Base-by-base conservation (phyloP, 2,888 invertebrate species). In the Bombylius discolor region DNA sequence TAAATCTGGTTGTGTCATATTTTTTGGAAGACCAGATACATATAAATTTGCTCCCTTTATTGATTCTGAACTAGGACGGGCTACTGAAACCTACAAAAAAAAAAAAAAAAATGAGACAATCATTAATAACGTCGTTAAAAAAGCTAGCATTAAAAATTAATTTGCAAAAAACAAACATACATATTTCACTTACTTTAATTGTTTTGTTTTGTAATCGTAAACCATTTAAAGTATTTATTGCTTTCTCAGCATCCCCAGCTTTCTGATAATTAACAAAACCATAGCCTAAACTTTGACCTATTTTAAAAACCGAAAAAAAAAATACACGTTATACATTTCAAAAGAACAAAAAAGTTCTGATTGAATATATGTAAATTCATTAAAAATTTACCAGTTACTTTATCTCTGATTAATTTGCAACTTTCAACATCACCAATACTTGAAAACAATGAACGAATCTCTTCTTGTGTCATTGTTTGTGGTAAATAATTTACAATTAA, bases 251-350 rank as follows among this genome's bases (percentile, higher is more conserved):
- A 77, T 99, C 98, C 77, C 96, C 96, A 61, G 92, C 84, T 68
- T 92, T 85, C 73, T 94, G 91, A 79, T 97, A 99, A 82, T 99
- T 99, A 70, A 99, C 99, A 80, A 99, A 99, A 68, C 98, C 99
- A 77, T 99, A 99, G 69, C 99, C 99, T 73, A 99, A 85, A 79
- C 96, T 97, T 81, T 99, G 99, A 70, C 98, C 99, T 74, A 57
- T 3, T 57, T 60, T 31, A 44, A 47, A 53, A 23, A 23, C 23
- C 52, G 32, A 52, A 23, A 23, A 23, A 23, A 23, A 23, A 23
- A 2, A 23, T 23, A 23, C 23, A 54, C 42, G 47, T 11, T 9
- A 47, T 52, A 54, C 45, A 4, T 39, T 47, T 47, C n/a, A 32
- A 32, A 23, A 23, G 1, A 42, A n/a, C 42, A n/a, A 49, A 55